Percentiles rank a stretch among this genome's conserved stretches.
These are phyloP conservation scores for Tachystola acroxantha DNA, from an alignment of 2,888 invertebrate genomes.

Conservation along the genomic window DNA sequence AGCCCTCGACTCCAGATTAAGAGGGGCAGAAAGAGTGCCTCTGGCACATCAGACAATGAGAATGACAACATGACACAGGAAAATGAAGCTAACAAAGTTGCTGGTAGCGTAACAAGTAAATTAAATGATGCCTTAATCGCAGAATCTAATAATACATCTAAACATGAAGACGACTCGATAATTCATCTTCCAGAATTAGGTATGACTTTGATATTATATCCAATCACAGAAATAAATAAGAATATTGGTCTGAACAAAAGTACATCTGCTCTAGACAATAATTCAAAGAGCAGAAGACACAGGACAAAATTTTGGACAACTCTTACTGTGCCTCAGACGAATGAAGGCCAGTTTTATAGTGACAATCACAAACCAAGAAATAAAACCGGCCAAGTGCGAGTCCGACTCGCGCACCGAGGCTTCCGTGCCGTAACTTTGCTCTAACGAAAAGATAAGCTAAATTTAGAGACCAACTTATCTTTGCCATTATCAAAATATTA, in stretches of 20 bases:
- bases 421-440: no score
- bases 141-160: constrained; percentile 1
- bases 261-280: constrained; percentile 30
- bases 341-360: constrained; percentile 36
- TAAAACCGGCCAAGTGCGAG: no score
- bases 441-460: no score
- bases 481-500: no score
- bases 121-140: not conserved
- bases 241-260: constrained; percentile 40
- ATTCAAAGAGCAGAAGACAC: constrained; percentile 34
- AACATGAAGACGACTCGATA: constrained; percentile 8
- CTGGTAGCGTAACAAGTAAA: not conserved
- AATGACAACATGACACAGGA: not conserved
- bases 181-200: constrained; percentile 29
- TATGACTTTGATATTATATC: constrained; percentile 32
- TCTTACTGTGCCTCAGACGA: constrained; percentile 18
- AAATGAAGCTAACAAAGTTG: not conserved
- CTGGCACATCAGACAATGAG: constrained; percentile 16
- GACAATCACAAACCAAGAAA: constrained; percentile 42
- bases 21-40: constrained; percentile 20
- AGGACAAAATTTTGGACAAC: constrained; percentile 57
- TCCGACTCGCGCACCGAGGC: no score
- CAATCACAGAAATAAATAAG: constrained; percentile 27
- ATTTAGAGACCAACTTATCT: no score
- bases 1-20: constrained; percentile 22